Conservation (phyloP, 2,113 vertebrate genomes). For the Albula glossodonta region DNA sequence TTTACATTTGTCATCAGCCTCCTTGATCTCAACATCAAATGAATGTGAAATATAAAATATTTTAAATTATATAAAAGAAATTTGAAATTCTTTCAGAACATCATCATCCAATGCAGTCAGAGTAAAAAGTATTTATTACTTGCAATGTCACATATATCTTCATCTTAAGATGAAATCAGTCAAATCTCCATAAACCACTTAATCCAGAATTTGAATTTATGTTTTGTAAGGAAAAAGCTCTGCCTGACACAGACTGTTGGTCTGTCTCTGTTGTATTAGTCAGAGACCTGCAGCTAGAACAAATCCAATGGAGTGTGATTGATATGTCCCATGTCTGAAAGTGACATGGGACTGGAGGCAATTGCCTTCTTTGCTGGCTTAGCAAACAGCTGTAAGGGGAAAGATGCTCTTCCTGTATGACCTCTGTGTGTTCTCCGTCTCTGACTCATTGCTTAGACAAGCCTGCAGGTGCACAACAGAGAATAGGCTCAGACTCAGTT, state of each 20-base stretch:
- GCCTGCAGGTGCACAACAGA: neutral
- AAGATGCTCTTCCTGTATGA: neutral
- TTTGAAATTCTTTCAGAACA: neutral
- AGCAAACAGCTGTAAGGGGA: neutral
- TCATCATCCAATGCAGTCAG: neutral
- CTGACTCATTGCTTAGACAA: neutral
- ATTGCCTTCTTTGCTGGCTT: conserved; percentile 4
- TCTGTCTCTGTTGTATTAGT: neutral
- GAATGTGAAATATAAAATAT: neutral
- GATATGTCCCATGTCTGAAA: neutral
- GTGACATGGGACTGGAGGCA: neutral
- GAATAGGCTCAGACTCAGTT: neutral
- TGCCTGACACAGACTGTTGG: neutral
- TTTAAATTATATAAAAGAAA: neutral
- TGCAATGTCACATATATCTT: neutral
- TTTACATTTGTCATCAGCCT: neutral
- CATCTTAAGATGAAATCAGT: neutral
- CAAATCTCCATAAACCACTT: neutral
- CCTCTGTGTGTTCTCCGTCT: neutral
- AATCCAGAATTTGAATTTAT: neutral
- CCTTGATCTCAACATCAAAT: neutral
- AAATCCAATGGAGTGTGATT: neutral
- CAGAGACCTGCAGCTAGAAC: neutral
- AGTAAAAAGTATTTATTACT: neutral
- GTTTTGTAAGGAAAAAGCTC: neutral